Evolutionary conservation across 2,888 invertebrate genomes (phyloP).

Genomic region (Heliconius hortense): DNA sequence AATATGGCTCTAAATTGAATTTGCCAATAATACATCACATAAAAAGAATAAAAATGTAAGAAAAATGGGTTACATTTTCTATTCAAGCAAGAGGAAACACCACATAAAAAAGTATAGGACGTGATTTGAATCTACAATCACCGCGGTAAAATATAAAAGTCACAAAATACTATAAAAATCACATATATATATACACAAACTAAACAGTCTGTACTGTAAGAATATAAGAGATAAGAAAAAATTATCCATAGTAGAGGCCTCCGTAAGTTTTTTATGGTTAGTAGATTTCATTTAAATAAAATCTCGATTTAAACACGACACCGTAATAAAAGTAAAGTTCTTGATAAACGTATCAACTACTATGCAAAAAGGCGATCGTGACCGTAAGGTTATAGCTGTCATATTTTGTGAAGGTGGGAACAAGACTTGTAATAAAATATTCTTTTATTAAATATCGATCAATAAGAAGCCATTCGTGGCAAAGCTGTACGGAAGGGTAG

Average conservation of each 20-base stretch:
- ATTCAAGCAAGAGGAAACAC: not conserved
- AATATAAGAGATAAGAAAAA: not conserved
- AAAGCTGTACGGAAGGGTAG: no score
- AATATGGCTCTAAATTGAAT: no score
- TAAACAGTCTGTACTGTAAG: not conserved
- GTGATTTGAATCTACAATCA: not conserved
- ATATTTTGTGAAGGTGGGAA: constrained; percentile 2
- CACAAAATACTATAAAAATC: not conserved
- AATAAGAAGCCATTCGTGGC: not conserved
- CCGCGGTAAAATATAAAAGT: not conserved
- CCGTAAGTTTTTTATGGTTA: constrained; percentile 5
- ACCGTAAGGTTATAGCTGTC: not conserved
- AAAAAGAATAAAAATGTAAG: not conserved
- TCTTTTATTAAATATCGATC: not conserved
- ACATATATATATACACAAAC: not conserved
- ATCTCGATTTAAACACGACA: constrained; percentile 15
- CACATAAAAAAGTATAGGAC: not conserved
- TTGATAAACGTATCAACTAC: constrained; percentile 25
- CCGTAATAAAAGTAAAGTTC: constrained; percentile 6
- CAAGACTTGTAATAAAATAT: not conserved
- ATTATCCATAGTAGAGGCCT: constrained; percentile 9
- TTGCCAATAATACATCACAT: not conserved
- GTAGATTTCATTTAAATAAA: constrained; percentile 23
- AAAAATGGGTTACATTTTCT: not conserved
- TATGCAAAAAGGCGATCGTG: constrained; percentile 27